Conservation (phyloP, 1,140 invertebrate genomes). For the Drosophila gunungcola region DNA sequence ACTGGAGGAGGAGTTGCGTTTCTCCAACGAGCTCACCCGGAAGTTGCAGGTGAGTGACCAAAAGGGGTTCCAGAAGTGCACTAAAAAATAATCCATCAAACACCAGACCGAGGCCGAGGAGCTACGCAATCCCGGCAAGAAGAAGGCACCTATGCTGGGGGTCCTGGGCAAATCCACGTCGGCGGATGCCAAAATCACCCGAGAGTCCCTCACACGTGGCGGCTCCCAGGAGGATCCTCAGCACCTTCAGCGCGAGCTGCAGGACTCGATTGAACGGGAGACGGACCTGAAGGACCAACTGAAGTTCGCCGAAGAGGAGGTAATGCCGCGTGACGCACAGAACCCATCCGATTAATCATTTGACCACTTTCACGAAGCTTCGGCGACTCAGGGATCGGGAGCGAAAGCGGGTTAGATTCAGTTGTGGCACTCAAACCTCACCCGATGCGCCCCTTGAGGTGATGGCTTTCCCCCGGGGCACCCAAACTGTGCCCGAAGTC, state of each 20-base stretch:
- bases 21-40: conserved; percentile 90
- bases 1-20: conserved; percentile 93
- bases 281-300: conserved; percentile 96
- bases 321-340: conserved; percentile 55
- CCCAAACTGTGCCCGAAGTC: conserved; percentile 46
- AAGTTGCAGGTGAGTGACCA: conserved; percentile 85
- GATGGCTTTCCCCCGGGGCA: conserved; percentile 68
- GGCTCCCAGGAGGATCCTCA: conserved; percentile 92
- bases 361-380: conserved; percentile 46
- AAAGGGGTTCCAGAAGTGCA: background rate
- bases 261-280: conserved; percentile 96
- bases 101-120: conserved; percentile 85
- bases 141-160: conserved; percentile 87
- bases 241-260: conserved; percentile 93
- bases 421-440: conserved; percentile 74
- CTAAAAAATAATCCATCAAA: background rate
- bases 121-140: conserved; percentile 87
- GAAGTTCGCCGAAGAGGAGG: conserved; percentile 95
- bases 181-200: conserved; percentile 87
- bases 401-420: conserved; percentile 48
- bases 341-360: conserved; percentile 26
- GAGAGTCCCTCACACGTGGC: conserved; percentile 89
- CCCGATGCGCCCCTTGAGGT: conserved; percentile 29
- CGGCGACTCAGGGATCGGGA: conserved; percentile 36
- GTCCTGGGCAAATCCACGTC: conserved; percentile 86